These are phyloP conservation scores for Toxostoma redivivum DNA, from an alignment of 2,113 vertebrate genomes.

Conservation along the genomic window DNA sequence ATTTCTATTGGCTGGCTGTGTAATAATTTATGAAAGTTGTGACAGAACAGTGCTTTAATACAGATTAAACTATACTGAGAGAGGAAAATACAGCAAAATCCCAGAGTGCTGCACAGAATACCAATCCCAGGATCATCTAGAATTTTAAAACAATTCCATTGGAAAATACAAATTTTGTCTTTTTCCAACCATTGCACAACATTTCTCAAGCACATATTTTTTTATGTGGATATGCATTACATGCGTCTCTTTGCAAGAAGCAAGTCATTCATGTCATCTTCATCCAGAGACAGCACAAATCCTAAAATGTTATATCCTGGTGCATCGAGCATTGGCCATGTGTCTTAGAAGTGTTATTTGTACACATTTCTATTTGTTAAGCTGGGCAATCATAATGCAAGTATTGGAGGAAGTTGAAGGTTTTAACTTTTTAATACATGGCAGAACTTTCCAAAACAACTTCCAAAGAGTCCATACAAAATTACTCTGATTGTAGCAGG, in stretches of 20 bases:
- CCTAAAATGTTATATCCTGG: background rate
- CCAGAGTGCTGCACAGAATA: background rate
- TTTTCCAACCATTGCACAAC: background rate
- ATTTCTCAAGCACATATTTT: background rate
- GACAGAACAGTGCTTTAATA: conserved; percentile 41
- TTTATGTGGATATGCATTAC: background rate
- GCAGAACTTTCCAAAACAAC: background rate
- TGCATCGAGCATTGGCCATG: background rate
- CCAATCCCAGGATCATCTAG: background rate
- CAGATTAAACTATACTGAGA: conserved; percentile 33
- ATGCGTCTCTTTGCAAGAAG: background rate
- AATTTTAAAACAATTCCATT: background rate
- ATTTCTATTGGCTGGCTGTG: conserved; percentile 32
- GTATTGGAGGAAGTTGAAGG: background rate
- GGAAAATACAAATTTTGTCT: background rate
- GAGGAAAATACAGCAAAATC: conserved; percentile 5
- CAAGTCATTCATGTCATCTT: background rate
- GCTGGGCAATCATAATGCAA: background rate
- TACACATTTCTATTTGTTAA: background rate
- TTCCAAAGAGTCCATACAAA: background rate
- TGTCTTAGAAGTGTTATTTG: background rate
- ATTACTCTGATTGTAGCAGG: background rate
- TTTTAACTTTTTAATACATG: background rate
- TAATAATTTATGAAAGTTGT: conserved; percentile 56
- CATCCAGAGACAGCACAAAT: background rate